Evolutionary conservation across 1,140 invertebrate species (phyloP).

Genomic region (Drosophila auraria): DNA sequence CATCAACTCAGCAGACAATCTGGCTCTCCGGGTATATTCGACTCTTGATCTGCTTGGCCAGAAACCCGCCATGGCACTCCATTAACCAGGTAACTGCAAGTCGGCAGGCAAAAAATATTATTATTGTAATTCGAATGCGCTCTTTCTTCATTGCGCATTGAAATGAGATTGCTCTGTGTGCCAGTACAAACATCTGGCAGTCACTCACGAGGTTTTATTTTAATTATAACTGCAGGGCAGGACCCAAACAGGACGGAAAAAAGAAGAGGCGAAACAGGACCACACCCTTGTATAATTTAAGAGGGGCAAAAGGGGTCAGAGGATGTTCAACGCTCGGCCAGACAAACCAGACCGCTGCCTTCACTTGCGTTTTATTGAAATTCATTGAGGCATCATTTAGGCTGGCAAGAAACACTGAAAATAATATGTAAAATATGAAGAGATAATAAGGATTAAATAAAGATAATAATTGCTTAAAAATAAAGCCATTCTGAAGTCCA

Average conservation of each 20-base stretch:
- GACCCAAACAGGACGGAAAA: slow-evolving; percentile 25
- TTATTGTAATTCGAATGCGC: slow-evolving; percentile 7
- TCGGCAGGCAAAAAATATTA: slow-evolving; percentile 8
- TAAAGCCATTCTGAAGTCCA: background rate
- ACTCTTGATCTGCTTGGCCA: background rate
- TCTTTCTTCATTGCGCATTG: slow-evolving; percentile 16
- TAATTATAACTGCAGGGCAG: slow-evolving; percentile 65
- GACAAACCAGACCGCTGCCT: slow-evolving; percentile 20
- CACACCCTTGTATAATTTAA: slow-evolving; percentile 18
- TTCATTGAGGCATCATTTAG: slow-evolving; percentile 45
- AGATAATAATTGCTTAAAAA: background rate
- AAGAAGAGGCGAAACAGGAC: background rate
- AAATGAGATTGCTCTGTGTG: slow-evolving; percentile 39
- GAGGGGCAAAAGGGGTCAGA: slow-evolving; percentile 20
- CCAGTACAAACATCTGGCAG: slow-evolving; percentile 32
- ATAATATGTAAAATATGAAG: background rate
- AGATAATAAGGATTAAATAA: background rate
- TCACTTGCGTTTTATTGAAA: slow-evolving; percentile 54
- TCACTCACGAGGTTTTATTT: slow-evolving; percentile 49
- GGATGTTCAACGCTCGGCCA: slow-evolving; percentile 25
- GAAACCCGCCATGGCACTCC: background rate
- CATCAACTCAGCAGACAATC: slow-evolving; percentile 32
- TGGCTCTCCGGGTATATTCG: background rate
- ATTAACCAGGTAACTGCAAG: slow-evolving; percentile 13
- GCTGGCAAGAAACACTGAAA: slow-evolving; percentile 20